Evolutionary conservation across 2,797 vertebrate genomes (phyloP), one percentile per base, ranked within the genome.

Genomic region (Argentina silus): DNA sequence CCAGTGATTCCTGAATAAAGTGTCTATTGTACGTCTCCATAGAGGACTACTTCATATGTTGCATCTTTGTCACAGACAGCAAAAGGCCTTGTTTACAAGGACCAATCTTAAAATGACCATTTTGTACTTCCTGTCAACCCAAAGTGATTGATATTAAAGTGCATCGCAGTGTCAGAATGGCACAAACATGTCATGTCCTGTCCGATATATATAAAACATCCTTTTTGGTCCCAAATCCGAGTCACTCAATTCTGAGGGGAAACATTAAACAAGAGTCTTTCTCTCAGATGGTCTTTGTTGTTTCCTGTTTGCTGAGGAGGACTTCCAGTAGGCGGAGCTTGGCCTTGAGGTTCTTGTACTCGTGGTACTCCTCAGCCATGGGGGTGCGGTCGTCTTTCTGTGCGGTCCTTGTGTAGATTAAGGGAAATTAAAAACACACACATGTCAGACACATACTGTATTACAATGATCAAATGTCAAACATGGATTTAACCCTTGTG

Each of bases 261-360:
- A 59, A 59, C 19, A 8, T 21, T 17, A 19, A 56, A 56, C 55
- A 59, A 59, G 19, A 19, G 19, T 19, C 55, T 56, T 19, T 56
- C 55, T 59, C 90, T 91, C 82, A 89, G 70, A 72, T 51, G 69
- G 79, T 73, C 70, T 88, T 83, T 59, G 81, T 64, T 62, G 91
- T 83, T 81, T 96, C 96, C 90, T 96, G 95, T 90, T 99, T 99
- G 93, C 95, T 98, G 88, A 99, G 96, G 27, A 99, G 93, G 78
- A 97, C 96, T 75, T 98, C 97, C 89, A 99, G 87, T 7, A 99
- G 94, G 60, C 95, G 91, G 19, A 98, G 91, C 72, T 99, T 98
- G 0, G 97, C 97, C 84, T 98, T 99, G 27, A 98, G 91, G 84
- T 97, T 96, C 66, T 98, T 99, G 91, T 99, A 99, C 15, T 97